phyloP scores from a whole-genome alignment of 2,113 vertebrate genomes.

The Megaceryle maxima region DNA sequence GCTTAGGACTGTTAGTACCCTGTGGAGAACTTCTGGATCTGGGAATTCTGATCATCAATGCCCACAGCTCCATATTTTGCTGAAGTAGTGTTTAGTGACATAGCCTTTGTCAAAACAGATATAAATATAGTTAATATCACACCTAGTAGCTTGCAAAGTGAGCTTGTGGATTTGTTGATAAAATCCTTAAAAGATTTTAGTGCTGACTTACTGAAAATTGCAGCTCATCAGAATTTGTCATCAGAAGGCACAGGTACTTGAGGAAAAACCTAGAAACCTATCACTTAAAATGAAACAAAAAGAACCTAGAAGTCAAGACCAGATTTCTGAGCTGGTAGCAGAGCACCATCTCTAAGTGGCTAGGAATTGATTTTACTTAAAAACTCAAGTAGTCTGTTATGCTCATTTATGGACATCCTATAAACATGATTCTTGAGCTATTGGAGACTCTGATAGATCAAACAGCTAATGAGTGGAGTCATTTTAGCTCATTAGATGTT shows the following conservation, averaged over 20 bases:
- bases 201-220: not conserved
- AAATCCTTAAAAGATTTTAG: not conserved
- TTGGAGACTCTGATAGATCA: not conserved
- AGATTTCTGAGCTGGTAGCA: not conserved
- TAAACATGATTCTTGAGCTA: not conserved
- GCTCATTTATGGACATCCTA: not conserved
- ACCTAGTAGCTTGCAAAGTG: not conserved
- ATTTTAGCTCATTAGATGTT: not conserved
- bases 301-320: not conserved
- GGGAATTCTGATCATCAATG: not conserved
- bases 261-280: not conserved
- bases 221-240: not conserved
- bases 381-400: not conserved
- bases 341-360: not conserved
- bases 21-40: not conserved
- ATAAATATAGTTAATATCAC: not conserved
- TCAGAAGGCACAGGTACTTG: not conserved
- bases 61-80: not conserved
- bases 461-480: not conserved
- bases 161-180: not conserved
- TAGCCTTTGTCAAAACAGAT: not conserved
- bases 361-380: not conserved
- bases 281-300: not conserved
- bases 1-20: not conserved
- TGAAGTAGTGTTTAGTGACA: not conserved